phyloP scores from a whole-genome alignment of 2,113 vertebrate species.

The Anolis carolinensis region DNA sequence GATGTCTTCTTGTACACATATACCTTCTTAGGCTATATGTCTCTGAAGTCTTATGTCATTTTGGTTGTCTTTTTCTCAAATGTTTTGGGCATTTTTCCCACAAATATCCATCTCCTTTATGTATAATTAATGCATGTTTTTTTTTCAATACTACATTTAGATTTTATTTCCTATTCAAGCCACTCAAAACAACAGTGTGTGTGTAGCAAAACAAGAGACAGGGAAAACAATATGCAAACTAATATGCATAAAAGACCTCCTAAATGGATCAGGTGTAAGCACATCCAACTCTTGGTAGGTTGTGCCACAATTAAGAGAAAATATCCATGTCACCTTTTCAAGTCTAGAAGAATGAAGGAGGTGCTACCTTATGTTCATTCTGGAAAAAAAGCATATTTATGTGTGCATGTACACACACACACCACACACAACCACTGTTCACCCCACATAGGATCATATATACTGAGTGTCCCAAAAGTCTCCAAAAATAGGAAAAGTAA shows the following conservation, averaged over 20 bases:
- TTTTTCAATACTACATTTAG: neutral
- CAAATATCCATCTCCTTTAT: neutral
- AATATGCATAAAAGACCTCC: neutral
- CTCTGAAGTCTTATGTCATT: conserved; percentile 1
- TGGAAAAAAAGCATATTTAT: too few species aligned
- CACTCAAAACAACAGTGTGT: neutral
- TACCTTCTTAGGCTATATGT: conserved; percentile 14
- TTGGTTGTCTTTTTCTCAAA: conserved; percentile 22
- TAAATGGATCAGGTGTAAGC: neutral
- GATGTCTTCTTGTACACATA: neutral
- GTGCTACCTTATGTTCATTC: neutral
- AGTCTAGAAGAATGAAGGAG: neutral
- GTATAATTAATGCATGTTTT: neutral
- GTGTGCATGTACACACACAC: too few species aligned
- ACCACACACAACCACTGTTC: too few species aligned
- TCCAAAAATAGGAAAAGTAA: too few species aligned
- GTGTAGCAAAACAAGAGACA: neutral
- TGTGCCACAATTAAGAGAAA: neutral
- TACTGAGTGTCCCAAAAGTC: too few species aligned
- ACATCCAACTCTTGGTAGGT: neutral
- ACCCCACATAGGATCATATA: too few species aligned
- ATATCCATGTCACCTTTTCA: neutral
- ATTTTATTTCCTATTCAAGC: neutral
- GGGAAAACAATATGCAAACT: neutral
- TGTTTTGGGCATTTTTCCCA: neutral